Evolutionary conservation across 2,888 invertebrate species (phyloP).

Genomic region (Habroteleia sp.): DNA sequence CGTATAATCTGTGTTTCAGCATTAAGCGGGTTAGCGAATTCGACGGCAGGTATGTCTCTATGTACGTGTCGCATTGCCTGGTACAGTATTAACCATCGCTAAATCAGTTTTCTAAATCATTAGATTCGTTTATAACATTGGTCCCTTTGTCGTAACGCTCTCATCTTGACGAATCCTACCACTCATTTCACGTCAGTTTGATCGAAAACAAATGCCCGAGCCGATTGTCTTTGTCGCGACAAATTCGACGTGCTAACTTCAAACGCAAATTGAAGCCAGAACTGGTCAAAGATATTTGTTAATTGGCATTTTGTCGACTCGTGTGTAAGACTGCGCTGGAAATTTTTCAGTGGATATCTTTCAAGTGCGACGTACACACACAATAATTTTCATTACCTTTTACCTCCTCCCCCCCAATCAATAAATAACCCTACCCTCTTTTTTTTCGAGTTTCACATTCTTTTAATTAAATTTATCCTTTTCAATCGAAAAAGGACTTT

Average conservation of each 20-base stretch:
- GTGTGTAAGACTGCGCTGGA: too few relatives aligned
- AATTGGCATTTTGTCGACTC: conserved; percentile 8
- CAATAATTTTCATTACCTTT: too few relatives aligned
- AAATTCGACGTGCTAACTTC: conserved; percentile 35
- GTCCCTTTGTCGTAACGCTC: conserved; percentile 38
- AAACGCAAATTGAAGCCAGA: neutral
- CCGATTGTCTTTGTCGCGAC: conserved; percentile 19
- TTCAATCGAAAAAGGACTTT: too few relatives aligned
- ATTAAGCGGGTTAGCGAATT: conserved; percentile 82
- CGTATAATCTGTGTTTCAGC: conserved; percentile 80
- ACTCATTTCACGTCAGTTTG: conserved; percentile 4
- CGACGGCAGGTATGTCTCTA: conserved; percentile 82
- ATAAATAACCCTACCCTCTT: too few relatives aligned
- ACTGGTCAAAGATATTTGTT: conserved; percentile 8
- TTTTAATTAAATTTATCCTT: too few relatives aligned
- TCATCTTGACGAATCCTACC: conserved; percentile 13
- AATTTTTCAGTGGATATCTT: too few relatives aligned
- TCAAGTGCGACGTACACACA: too few relatives aligned
- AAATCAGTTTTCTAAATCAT: conserved; percentile 73
- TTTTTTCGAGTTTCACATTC: too few relatives aligned
- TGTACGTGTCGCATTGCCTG: conserved; percentile 82
- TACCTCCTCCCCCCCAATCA: too few relatives aligned
- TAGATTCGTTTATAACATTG: conserved; percentile 46
- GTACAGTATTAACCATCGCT: conserved; percentile 81
- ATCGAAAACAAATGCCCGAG: conserved; percentile 11